Conservation (phyloP, 64 coral and sea anemone genomes). For the Stichodactyla mertensii region DNA sequence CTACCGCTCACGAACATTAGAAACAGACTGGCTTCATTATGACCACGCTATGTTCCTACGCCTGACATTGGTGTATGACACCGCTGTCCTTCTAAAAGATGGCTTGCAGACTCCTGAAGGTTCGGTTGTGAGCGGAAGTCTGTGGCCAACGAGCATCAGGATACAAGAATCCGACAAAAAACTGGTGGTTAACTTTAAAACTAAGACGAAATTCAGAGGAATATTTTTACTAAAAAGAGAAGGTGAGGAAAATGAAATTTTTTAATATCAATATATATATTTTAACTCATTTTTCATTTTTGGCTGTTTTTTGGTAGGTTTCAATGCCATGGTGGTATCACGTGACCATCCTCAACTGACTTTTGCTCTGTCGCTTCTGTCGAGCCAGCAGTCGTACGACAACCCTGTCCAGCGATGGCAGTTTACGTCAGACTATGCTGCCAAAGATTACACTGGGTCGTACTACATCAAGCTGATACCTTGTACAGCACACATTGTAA, state of each 20-base stretch:
- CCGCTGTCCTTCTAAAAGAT: slow-evolving; percentile 93
- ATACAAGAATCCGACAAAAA: slow-evolving; percentile 72
- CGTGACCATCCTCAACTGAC: slow-evolving; percentile 80
- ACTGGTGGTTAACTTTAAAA: slow-evolving; percentile 88
- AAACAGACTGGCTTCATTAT: slow-evolving; percentile 80
- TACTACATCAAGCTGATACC: slow-evolving; percentile 95
- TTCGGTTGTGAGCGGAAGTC: slow-evolving; percentile 54
- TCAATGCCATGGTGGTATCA: slow-evolving; percentile 67
- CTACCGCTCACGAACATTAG: slow-evolving; percentile 55
- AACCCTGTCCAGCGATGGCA: slow-evolving; percentile 91
- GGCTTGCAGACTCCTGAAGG: slow-evolving; percentile 93
- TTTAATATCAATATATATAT: neutral
- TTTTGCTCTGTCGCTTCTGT: slow-evolving; percentile 55
- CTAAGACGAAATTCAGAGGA: slow-evolving; percentile 94
- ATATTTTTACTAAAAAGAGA: slow-evolving; percentile 61
- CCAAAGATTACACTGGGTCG: slow-evolving; percentile 84
- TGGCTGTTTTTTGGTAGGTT: slow-evolving; percentile 9
- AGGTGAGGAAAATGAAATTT: slow-evolving; percentile 28
- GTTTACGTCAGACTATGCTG: slow-evolving; percentile 84
- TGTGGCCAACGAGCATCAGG: slow-evolving; percentile 69
- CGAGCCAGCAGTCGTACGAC: slow-evolving; percentile 71
- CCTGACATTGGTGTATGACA: slow-evolving; percentile 83
- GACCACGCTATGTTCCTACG: slow-evolving; percentile 81
- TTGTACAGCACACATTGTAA: slow-evolving; percentile 69
- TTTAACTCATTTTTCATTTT: neutral